Conservation (phyloP, 2,113 vertebrate genomes). For the Picathartes gymnocephalus region DNA sequence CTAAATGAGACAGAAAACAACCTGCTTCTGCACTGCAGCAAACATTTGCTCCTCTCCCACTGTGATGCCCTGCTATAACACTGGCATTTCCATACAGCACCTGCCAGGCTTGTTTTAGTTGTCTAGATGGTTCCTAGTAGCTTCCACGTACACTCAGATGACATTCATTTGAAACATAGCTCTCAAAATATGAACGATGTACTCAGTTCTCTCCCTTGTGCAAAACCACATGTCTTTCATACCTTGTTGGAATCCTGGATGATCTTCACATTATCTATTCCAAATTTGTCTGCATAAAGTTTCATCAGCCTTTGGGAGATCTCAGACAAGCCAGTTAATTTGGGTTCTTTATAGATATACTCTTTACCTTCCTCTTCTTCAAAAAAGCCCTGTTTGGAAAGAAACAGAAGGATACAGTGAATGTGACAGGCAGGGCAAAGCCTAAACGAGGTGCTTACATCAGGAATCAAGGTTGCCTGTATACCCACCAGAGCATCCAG, state of each 20-base stretch:
- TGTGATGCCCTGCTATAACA: not conserved
- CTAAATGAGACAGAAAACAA: not conserved
- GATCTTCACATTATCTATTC: slow-evolving; percentile 96
- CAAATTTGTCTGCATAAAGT: slow-evolving; percentile 97
- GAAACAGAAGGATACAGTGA: not conserved
- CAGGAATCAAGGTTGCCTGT: not conserved
- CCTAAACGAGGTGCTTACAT: not conserved
- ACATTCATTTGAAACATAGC: not conserved
- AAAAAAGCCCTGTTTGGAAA: slow-evolving; percentile 88
- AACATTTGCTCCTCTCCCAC: not conserved
- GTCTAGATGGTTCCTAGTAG: not conserved
- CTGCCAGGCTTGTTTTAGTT: not conserved
- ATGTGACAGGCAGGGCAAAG: not conserved
- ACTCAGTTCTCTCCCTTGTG: not conserved
- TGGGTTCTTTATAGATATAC: slow-evolving; percentile 98
- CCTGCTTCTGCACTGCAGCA: not conserved
- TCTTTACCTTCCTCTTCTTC: slow-evolving; percentile 99
- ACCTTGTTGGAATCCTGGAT: slow-evolving; percentile 99
- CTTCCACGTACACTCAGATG: not conserved
- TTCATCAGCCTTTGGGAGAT: slow-evolving; percentile 96
- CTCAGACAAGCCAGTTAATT: slow-evolving; percentile 94
- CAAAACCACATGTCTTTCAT: not conserved
- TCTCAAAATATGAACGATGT: not conserved
- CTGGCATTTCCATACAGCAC: not conserved
- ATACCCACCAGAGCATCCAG: not conserved